Base-by-base conservation (phyloP, 2,888 invertebrate species). In the Holacanthella duospinosa region DNA sequence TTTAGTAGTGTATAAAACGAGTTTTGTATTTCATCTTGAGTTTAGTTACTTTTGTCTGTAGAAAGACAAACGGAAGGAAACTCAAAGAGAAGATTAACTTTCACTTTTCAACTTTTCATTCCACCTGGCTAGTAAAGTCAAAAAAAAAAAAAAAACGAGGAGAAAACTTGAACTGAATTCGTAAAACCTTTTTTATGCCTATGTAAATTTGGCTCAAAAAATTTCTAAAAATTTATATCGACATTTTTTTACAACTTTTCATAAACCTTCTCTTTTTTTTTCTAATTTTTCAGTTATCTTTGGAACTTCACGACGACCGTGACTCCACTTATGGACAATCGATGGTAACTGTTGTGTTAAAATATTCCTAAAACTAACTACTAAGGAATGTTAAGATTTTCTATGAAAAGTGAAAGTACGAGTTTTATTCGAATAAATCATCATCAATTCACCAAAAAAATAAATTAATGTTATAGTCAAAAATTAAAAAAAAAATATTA, bases 291-390 rank as follows among this genome's bases (percentile, higher is more conserved):
- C 57, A 69, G 69, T 65, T 62, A 48, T 69, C 69, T 28, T 59
- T 69, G 57, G 67, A 68, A 21, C 21, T 48, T 4, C 48, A 48
- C 19, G 9, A 36, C 9, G 68, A 69, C 27, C 62, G 59, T 24
- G 66, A 68, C 27, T 64, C 60, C 66, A 9, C 48, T 68, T 24
- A 27, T 61, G 55, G 69, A 69, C 54, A 69, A 69, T 59, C 66
- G 69, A 16, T 69, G 69, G 69, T 69, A 53, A 29, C n/a, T n/a
- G n/a, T n/a, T n/a, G n/a, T n/a, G n/a, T n/a, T n/a, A n/a, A n/a
- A n/a, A n/a, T n/a, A n/a, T n/a, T n/a, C n/a, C n/a, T n/a, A n/a
- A n/a, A n/a, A n/a, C n/a, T n/a, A n/a, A n/a, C n/a, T n/a, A n/a
- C n/a, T n/a, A n/a, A n/a, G n/a, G n/a, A n/a, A n/a, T n/a, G n/a